These are phyloP conservation scores for Paedocypris micromegethes DNA, from an alignment of 2,797 vertebrate genomes.

Conservation along the genomic window DNA sequence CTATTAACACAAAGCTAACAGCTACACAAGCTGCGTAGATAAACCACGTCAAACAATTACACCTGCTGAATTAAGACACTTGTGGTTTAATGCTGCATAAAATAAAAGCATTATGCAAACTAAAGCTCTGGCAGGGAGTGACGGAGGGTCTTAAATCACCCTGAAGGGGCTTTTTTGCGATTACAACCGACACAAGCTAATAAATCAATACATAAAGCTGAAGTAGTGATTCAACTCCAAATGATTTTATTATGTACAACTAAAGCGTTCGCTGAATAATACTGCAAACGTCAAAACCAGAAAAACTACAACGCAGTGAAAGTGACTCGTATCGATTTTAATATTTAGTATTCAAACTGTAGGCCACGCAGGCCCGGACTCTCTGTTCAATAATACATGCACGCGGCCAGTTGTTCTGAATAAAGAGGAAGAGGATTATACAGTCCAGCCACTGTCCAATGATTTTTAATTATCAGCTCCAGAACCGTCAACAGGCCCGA, in stretches of 20 bases:
- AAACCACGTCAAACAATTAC: no score
- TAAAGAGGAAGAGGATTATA: constrained; percentile 14
- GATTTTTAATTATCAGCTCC: constrained; percentile 11
- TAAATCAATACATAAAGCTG: neutral
- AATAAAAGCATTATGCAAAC: neutral
- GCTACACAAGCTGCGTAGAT: no score
- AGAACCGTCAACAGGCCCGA: constrained; percentile 25
- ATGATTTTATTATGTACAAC: neutral
- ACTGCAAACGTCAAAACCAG: neutral
- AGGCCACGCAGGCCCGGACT: neutral
- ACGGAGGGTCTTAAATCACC: neutral
- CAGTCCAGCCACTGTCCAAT: constrained; percentile 20
- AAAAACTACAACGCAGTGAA: neutral
- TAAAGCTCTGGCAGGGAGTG: neutral
- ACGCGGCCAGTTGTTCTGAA: constrained; percentile 18
- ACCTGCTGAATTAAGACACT: no score
- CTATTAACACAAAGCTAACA: no score
- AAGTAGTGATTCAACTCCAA: neutral
- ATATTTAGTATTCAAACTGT: constrained; percentile 15
- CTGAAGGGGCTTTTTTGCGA: neutral
- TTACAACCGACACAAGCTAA: neutral
- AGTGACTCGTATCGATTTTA: constrained; percentile 1
- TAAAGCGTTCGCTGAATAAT: neutral
- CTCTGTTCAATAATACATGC: constrained; percentile 28
- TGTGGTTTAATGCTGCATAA: no score